Percentiles rank a stretch among this genome's conserved stretches.
phyloP scores from a whole-genome alignment of 2,113 vertebrate genomes.

The Poeciliopsis turrubarensis region DNA sequence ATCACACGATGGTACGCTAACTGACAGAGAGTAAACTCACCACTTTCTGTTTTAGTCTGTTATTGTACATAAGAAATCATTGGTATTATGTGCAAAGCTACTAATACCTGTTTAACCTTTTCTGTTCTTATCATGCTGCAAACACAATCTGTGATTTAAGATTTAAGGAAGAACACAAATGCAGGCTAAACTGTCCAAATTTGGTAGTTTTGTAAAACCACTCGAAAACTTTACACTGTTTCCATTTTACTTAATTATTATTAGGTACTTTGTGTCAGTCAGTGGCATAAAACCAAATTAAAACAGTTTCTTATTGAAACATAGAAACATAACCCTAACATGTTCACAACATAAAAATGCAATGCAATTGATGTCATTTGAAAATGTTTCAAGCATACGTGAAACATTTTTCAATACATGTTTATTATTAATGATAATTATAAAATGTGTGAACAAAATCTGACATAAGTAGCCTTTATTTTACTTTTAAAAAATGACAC shows the following conservation, averaged over 20 bases:
- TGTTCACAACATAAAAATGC: neutral
- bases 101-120: neutral
- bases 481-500: too few species aligned
- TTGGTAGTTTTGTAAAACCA: neutral
- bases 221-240: neutral
- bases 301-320: neutral
- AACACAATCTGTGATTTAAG: neutral
- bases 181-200: neutral
- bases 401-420: too few species aligned
- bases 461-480: neutral
- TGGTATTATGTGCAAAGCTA: neutral
- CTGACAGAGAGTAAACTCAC: slow-evolving; percentile 37
- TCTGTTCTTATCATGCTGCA: neutral
- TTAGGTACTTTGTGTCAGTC: too few species aligned
- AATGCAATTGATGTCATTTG: too few species aligned
- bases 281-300: too few species aligned
- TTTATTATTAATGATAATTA: too few species aligned
- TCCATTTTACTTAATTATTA: neutral
- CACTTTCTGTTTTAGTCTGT: neutral
- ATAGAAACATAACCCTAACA: neutral
- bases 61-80: neutral
- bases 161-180: neutral
- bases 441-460: too few species aligned
- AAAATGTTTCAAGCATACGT: too few species aligned
- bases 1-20: slow-evolving; percentile 14